Percentiles rank a stretch among this genome's conserved stretches.
These are phyloP conservation scores for Enteromius argenteus DNA, from an alignment of 2,797 vertebrate species.

Conservation along the genomic window DNA sequence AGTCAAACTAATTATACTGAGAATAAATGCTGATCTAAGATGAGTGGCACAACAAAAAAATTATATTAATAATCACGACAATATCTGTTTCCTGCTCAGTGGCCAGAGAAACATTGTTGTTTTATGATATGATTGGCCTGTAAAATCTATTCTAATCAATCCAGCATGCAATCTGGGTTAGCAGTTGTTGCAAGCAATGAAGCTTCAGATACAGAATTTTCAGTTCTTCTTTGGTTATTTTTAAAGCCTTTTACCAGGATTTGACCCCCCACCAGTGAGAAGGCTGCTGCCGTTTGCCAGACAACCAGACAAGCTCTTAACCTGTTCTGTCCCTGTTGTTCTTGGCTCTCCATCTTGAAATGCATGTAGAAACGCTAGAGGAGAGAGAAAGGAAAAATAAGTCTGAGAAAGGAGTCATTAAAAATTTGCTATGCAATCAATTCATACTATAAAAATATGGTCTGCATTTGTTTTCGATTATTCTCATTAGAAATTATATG, in stretches of 20 bases:
- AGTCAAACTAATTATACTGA: constrained; percentile 61
- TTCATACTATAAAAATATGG: constrained; percentile 71
- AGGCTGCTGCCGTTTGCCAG: constrained; percentile 42
- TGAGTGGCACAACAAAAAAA: constrained; percentile 58
- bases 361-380: constrained; percentile 37
- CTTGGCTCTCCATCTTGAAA: constrained; percentile 58
- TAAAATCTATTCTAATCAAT: constrained; percentile 44
- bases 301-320: constrained; percentile 52
- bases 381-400: constrained; percentile 50
- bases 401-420: constrained; percentile 66
- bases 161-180: constrained; percentile 30
- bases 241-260: constrained; percentile 7
- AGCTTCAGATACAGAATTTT: neutral
- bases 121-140: constrained; percentile 59
- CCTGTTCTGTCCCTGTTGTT: constrained; percentile 57
- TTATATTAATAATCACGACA: constrained; percentile 61
- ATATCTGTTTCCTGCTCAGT: constrained; percentile 55
- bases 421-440: constrained; percentile 69
- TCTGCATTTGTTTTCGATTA: constrained; percentile 73
- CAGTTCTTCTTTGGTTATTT: constrained; percentile 19
- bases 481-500: constrained; percentile 67
- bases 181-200: constrained; percentile 20
- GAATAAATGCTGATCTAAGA: constrained; percentile 66
- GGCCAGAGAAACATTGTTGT: constrained; percentile 59
- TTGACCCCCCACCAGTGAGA: constrained; percentile 40